These are phyloP conservation scores for Oenanthe melanoleuca DNA, from an alignment of 2,113 vertebrate species.

Conservation along the genomic window DNA sequence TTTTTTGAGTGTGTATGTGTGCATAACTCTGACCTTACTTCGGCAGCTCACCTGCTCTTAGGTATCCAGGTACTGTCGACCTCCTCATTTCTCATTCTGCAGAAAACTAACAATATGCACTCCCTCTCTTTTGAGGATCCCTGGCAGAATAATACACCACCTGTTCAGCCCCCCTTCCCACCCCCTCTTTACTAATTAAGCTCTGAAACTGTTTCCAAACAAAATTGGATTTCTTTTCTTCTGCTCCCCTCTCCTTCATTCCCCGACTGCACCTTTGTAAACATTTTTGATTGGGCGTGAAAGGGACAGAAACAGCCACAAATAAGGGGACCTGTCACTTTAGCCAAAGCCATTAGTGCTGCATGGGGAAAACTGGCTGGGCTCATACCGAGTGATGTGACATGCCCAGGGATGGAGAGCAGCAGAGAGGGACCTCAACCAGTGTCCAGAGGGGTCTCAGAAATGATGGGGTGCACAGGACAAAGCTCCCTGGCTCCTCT, in stretches of 20 bases:
- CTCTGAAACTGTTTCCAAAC: constrained; percentile 68
- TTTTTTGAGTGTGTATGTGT: neutral
- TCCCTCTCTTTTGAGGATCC: constrained; percentile 50
- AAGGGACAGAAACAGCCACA: constrained; percentile 4
- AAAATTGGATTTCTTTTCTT: constrained; percentile 64
- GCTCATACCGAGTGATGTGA: neutral
- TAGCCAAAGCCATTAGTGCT: constrained; percentile 13
- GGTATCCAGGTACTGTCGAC: constrained; percentile 18
- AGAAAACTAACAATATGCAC: constrained; percentile 23
- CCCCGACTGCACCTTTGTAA: constrained; percentile 49
- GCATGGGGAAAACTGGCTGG: neutral
- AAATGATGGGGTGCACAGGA: neutral
- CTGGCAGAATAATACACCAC: constrained; percentile 72
- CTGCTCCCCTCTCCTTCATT: constrained; percentile 11
- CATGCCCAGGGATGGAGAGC: neutral
- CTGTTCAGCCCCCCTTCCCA: constrained; percentile 51
- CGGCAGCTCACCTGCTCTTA: neutral
- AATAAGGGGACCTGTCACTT: constrained; percentile 13
- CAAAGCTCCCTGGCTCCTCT: neutral
- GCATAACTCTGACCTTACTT: constrained; percentile 11
- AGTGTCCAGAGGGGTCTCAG: neutral
- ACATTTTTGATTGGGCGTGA: constrained; percentile 44
- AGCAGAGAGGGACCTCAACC: neutral
- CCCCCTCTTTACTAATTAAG: constrained; percentile 67
- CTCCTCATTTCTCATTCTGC: constrained; percentile 60